phyloP scores from a whole-genome alignment of 2,888 invertebrate species.

The Cerceris rybyensis region DNA sequence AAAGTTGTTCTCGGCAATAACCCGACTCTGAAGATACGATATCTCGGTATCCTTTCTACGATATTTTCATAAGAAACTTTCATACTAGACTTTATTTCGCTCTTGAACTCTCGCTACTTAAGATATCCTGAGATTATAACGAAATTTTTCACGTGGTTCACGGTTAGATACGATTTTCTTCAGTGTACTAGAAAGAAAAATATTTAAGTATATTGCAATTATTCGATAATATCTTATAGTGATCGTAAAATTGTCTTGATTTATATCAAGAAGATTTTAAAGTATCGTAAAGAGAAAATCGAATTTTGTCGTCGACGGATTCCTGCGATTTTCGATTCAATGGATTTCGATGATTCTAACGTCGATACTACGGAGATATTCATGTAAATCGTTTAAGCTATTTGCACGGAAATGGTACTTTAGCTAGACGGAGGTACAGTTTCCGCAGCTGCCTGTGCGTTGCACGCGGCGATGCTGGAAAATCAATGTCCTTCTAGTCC shows the following conservation, averaged over 20 bases:
- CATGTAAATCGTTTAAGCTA: neutral
- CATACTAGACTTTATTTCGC: conserved; percentile 4
- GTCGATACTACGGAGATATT: neutral
- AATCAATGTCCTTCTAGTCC: conserved; percentile 15
- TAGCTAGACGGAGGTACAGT: neutral
- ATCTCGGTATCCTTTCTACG: neutral
- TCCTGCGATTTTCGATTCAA: no score
- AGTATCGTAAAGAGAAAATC: no score
- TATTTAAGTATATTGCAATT: neutral
- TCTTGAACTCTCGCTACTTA: neutral
- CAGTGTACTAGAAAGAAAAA: neutral
- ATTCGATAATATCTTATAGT: no score
- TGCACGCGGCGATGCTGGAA: neutral
- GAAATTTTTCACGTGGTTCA: neutral
- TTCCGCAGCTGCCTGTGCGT: conserved; percentile 1
- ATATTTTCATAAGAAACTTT: conserved; percentile 30
- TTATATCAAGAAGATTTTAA: no score
- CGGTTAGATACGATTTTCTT: neutral
- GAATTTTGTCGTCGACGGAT: no score
- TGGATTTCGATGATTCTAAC: neutral
- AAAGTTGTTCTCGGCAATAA: neutral
- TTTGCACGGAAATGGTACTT: neutral
- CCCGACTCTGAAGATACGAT: neutral
- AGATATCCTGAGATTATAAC: conserved; percentile 9
- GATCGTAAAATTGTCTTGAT: no score